Evolutionary conservation across 2,888 invertebrate genomes (phyloP).

Genomic region (Gastrophysa polygoni): DNA sequence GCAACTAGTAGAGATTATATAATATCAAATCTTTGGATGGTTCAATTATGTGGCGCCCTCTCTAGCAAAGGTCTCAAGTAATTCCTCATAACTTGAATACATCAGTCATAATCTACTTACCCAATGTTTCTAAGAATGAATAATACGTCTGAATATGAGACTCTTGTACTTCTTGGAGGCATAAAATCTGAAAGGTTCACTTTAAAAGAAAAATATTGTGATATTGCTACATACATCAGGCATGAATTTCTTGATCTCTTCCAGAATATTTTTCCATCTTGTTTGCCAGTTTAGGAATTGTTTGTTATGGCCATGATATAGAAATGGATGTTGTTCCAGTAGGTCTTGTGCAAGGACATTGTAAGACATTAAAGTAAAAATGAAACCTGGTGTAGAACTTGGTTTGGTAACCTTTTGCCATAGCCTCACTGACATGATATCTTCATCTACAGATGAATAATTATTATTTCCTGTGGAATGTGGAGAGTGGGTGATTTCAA

Average conservation of each 20-base stretch:
- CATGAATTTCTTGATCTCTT: conserved; percentile 63
- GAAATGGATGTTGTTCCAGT: conserved; percentile 71
- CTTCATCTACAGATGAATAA: conserved; percentile 12
- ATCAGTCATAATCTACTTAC: conserved; percentile 30
- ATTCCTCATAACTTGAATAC: too few relatives aligned
- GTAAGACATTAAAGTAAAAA: conserved; percentile 79
- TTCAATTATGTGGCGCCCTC: too few relatives aligned
- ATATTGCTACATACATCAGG: conserved; percentile 66
- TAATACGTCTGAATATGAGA: conserved; percentile 69
- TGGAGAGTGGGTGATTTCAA: background rate
- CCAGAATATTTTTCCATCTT: conserved; percentile 64
- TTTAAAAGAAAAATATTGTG: conserved; percentile 41
- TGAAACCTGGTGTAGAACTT: conserved; percentile 50
- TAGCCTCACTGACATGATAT: conserved; percentile 23
- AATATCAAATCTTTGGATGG: too few relatives aligned
- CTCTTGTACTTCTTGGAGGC: conserved; percentile 89
- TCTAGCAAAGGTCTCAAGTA: background rate
- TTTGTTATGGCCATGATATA: conserved; percentile 70
- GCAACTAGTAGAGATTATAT: too few relatives aligned
- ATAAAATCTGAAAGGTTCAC: conserved; percentile 77
- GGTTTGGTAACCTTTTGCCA: conserved; percentile 27
- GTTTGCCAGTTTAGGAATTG: conserved; percentile 72
- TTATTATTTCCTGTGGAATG: background rate
- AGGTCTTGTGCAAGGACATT: conserved; percentile 89
- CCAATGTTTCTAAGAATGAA: conserved; percentile 56